A percentile compares a stretch with the other conserved stretches of the same genome.
These are phyloP conservation scores for Nomada goodeniana DNA, from an alignment of 2,888 invertebrate species.

Conservation along the genomic window DNA sequence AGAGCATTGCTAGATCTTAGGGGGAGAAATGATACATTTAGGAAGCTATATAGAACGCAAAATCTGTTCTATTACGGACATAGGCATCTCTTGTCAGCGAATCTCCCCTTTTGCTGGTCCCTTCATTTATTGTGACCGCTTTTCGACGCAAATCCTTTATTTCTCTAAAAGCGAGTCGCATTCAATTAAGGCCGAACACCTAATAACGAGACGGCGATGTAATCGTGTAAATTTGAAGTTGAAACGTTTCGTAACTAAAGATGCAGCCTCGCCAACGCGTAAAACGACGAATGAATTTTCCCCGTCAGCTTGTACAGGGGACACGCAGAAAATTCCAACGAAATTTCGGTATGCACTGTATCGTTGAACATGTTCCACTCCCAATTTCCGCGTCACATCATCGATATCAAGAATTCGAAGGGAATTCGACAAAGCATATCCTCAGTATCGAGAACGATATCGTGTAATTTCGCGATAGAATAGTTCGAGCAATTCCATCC, in stretches of 20 bases:
- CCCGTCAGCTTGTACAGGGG: neutral
- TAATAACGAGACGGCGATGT: neutral
- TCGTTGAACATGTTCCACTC: too few relatives aligned
- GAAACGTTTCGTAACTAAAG: neutral
- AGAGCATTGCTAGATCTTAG: neutral
- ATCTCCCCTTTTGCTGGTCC: neutral
- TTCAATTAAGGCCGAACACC: neutral
- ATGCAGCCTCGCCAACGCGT: neutral
- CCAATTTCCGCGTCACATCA: too few relatives aligned
- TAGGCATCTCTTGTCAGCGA: conserved; percentile 6
- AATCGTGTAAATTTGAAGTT: neutral
- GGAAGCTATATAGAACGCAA: neutral
- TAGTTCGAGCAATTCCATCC: conserved; percentile 5
- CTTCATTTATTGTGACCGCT: conserved; percentile 19
- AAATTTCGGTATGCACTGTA: neutral
- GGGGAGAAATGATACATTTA: neutral
- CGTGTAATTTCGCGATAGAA: conserved; percentile 20
- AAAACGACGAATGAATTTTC: conserved; percentile 3
- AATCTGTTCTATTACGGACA: conserved; percentile 35
- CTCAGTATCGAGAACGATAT: too few relatives aligned
- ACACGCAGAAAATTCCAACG: neutral
- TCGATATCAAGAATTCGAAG: too few relatives aligned
- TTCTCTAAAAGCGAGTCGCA: neutral
- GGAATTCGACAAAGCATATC: too few relatives aligned
- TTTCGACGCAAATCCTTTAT: neutral